phyloP scores from a whole-genome alignment of 2,113 vertebrate genomes.

The Tragulus kanchil region DNA sequence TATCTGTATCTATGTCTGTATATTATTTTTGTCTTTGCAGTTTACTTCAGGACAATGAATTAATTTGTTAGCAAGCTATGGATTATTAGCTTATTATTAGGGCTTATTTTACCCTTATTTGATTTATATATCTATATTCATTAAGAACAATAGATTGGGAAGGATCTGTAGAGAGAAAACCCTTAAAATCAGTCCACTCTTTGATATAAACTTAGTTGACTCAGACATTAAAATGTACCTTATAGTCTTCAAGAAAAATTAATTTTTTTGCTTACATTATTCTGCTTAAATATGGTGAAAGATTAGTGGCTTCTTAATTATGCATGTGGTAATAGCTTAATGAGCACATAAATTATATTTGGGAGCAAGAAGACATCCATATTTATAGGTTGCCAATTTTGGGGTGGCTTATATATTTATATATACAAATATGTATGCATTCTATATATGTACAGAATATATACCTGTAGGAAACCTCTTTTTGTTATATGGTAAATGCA shows the following conservation, averaged over 20 bases:
- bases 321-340: neutral
- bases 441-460: neutral
- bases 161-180: neutral
- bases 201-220: neutral
- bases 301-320: constrained; percentile 30
- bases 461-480: constrained; percentile 4
- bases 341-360: constrained; percentile 7
- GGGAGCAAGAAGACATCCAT: neutral
- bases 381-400: constrained; percentile 16
- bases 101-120: constrained; percentile 18
- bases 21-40: constrained; percentile 14
- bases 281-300: constrained; percentile 14
- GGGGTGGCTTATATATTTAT: neutral
- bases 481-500: constrained; percentile 24
- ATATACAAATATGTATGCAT: neutral
- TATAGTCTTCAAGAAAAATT: constrained; percentile 9
- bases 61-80: constrained; percentile 17
- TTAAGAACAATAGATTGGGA: neutral
- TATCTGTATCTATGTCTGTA: neutral
- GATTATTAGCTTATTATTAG: constrained; percentile 50
- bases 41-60: constrained; percentile 31
- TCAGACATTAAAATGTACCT: constrained; percentile 50
- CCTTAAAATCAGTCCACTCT: neutral
- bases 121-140: neutral
- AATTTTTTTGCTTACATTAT: constrained; percentile 1